Percentiles rank a stretch among this genome's conserved stretches.
Evolutionary conservation across 2,888 invertebrate species (phyloP).

Genomic region (Aleiodes leptofemur): DNA sequence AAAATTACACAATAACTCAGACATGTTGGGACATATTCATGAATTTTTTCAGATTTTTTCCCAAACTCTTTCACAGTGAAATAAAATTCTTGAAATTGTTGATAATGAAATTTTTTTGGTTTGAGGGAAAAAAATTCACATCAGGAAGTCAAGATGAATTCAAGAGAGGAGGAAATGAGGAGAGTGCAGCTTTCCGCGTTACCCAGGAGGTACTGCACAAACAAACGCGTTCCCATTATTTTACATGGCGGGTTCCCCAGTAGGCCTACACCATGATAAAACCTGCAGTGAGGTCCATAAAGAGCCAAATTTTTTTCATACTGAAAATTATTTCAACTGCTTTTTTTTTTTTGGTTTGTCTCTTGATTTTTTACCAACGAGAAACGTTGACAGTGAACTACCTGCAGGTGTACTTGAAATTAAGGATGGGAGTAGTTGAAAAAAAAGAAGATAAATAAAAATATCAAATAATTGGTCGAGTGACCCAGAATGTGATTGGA

Average conservation of each 20-base stretch:
- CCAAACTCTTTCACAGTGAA: no score
- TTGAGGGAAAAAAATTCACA: no score
- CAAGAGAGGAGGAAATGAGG: not conserved
- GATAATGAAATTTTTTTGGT: no score
- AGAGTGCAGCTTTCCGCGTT: slow-evolving; percentile 73
- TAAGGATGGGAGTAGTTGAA: not conserved
- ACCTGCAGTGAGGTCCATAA: slow-evolving; percentile 42
- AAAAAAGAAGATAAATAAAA: not conserved
- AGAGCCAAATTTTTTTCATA: not conserved
- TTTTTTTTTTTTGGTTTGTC: slow-evolving; percentile 41
- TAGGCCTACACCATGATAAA: slow-evolving; percentile 74
- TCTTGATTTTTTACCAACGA: not conserved
- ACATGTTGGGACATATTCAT: no score
- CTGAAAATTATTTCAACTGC: no score
- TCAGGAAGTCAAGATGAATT: not conserved
- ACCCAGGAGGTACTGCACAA: slow-evolving; percentile 74
- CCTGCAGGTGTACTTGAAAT: not conserved
- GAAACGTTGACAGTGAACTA: slow-evolving; percentile 2
- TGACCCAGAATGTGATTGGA: no score
- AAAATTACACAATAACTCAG: no score
- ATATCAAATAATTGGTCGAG: no score
- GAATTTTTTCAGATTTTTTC: no score
- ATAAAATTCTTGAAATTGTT: no score
- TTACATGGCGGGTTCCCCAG: slow-evolving; percentile 76
- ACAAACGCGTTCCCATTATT: slow-evolving; percentile 74